Conservation (phyloP, 2,888 invertebrate genomes). For the Venusia cambrica region DNA sequence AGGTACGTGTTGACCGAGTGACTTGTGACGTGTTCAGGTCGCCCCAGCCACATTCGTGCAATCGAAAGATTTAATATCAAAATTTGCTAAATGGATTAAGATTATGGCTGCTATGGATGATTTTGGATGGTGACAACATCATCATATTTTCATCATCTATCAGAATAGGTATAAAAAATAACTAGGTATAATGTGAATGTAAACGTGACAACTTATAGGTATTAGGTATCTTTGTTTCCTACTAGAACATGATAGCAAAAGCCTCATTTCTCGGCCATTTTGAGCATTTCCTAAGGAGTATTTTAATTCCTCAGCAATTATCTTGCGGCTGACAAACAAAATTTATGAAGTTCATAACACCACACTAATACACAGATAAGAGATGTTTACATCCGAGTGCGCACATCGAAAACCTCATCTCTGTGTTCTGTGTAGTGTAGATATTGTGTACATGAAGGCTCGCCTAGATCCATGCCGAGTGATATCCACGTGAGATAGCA, state of each 20-base stretch:
- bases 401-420: constrained; percentile 69
- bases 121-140: too few species aligned
- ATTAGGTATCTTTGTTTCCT: too few species aligned
- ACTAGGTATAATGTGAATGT: too few species aligned
- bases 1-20: too few species aligned
- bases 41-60: not conserved
- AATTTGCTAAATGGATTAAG: too few species aligned
- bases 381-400: constrained; percentile 70
- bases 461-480: too few species aligned
- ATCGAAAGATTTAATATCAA: constrained; percentile 7
- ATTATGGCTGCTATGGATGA: too few species aligned
- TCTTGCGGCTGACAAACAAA: constrained; percentile 75
- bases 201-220: too few species aligned
- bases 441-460: constrained; percentile 73
- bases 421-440: constrained; percentile 71
- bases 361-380: constrained; percentile 78
- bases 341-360: constrained; percentile 81
- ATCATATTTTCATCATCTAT: too few species aligned
- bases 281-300: constrained; percentile 47
- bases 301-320: constrained; percentile 55
- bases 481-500: constrained; percentile 69
- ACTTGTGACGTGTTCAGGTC: constrained; percentile 44
- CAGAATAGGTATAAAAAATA: too few species aligned
- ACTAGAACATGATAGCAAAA: too few species aligned
- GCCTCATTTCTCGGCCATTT: constrained; percentile 19